Conservation (phyloP, 1,140 invertebrate species). For the Caenorhabditis brenneri region DNA sequence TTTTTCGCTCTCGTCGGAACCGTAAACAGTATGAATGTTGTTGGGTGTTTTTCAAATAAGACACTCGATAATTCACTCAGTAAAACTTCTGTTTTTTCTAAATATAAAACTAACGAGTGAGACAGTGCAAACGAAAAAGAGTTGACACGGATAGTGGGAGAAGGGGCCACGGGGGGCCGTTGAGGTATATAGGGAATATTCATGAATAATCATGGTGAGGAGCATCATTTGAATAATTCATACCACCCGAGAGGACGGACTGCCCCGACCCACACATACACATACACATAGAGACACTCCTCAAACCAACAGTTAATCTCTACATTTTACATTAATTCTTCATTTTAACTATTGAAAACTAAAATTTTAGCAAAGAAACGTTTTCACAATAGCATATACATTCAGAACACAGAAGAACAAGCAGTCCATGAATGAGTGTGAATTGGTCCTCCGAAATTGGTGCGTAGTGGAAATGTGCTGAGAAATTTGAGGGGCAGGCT, state of each 20-base stretch:
- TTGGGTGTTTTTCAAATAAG: too few relatives aligned
- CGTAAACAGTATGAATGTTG: too few relatives aligned
- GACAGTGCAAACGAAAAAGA: constrained; percentile 9
- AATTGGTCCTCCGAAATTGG: background rate
- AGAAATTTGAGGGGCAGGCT: background rate
- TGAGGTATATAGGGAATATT: constrained; percentile 40
- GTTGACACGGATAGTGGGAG: background rate
- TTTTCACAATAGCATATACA: too few relatives aligned
- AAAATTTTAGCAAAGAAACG: too few relatives aligned
- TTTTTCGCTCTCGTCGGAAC: too few relatives aligned
- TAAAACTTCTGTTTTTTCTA: too few relatives aligned
- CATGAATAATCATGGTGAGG: constrained; percentile 43
- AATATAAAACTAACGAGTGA: too few relatives aligned
- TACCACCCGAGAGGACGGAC: background rate
- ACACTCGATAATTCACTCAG: too few relatives aligned
- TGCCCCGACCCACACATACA: background rate
- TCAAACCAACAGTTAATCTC: background rate
- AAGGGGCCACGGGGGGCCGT: background rate
- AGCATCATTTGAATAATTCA: constrained; percentile 44
- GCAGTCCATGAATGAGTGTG: background rate
- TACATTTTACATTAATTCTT: constrained; percentile 13
- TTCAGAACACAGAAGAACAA: background rate
- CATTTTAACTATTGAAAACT: background rate
- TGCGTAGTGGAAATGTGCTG: constrained; percentile 27
- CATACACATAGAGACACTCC: background rate